Conservation (phyloP, 1,140 invertebrate species). For the Zaprionus lachaisei region DNA sequence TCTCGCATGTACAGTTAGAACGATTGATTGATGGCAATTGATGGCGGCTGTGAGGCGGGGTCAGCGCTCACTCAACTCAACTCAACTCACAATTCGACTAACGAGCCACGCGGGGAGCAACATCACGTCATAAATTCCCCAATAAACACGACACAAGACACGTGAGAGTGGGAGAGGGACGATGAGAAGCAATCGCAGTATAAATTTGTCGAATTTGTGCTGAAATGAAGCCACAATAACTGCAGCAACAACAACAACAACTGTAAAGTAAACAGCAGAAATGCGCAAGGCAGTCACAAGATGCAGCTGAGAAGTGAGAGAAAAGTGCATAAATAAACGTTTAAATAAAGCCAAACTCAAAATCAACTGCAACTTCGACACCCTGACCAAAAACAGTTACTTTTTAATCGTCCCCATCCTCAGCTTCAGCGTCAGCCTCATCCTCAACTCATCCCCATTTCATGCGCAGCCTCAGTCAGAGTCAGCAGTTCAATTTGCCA, state of each 20-base stretch:
- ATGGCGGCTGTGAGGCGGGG: slow-evolving; percentile 51
- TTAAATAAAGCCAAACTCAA: slow-evolving; percentile 65
- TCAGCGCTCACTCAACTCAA: slow-evolving; percentile 10
- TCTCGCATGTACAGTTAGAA: slow-evolving; percentile 42
- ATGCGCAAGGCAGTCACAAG: slow-evolving; percentile 16
- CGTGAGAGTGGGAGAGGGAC: slow-evolving; percentile 3
- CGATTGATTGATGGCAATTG: slow-evolving; percentile 76
- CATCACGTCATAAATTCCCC: slow-evolving; percentile 72
- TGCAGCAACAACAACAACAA: slow-evolving; percentile 23
- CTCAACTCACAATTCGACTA: slow-evolving; percentile 69
- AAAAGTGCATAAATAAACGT: slow-evolving; percentile 75
- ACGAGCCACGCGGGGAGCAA: slow-evolving; percentile 53
- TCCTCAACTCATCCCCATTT: not conserved
- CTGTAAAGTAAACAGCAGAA: slow-evolving; percentile 47
- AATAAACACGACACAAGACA: slow-evolving; percentile 55
- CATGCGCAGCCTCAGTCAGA: slow-evolving; percentile 14
- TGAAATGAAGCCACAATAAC: slow-evolving; percentile 68
- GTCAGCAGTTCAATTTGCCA: slow-evolving; percentile 73
- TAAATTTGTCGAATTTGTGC: slow-evolving; percentile 71
- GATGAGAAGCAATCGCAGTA: slow-evolving; percentile 9
- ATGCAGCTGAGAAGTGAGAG: slow-evolving; percentile 12
- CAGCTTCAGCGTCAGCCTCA: not conserved
- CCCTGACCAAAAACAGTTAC: slow-evolving; percentile 75
- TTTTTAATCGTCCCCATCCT: slow-evolving; percentile 59
- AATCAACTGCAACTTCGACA: slow-evolving; percentile 60